Evolutionary conservation across 2,113 vertebrate species (phyloP), one percentile per base, ranked within the genome.

Genomic region (Amblyornis subalaris): DNA sequence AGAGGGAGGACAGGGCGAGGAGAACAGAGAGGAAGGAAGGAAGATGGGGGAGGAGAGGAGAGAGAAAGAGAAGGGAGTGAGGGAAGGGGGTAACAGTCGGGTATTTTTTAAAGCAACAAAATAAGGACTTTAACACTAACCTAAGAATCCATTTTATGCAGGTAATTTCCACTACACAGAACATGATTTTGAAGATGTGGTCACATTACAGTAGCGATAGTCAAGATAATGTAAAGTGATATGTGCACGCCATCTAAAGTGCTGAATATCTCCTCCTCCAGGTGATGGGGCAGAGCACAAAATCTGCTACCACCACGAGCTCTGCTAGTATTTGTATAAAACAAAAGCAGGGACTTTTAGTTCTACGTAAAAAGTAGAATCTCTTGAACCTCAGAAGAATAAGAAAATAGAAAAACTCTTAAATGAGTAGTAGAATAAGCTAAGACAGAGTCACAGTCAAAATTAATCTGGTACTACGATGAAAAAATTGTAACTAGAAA

Each of bases 191-290:
- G 58, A 60, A 57, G 61, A 57, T 19, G 21, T 47, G 23, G 31
- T 78, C 8, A 28, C 18, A 21, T 5, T 81, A 29, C 31, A 35
- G 4, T 14, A 60, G 36, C 35, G 45, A 61, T 57, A 42, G 22
- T 25, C 58, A 40, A 33, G 64, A 33, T 38, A 38, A 54, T 6
- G 17, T n/a, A 50, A 86, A 58, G n/a, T 3, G 2, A 8, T 51
- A 75, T 0, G 0, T 2, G 6, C 12, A 25, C 0, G 0, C 26
- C 15, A 35, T n/a, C 20, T 45, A 31, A 58, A 58, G 33, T 36
- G 53, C 24, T 6, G 2, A 67, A 50, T 3, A 14, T 48, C 23
- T 90, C n/a, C 31, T 86, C 21, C 17, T 62, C 31, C 5, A 18
- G 26, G 8, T 76, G 64, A 29, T 31, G 29, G 45, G 19, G 45